Conservation (phyloP, 2,888 invertebrate species). For the Thalpophila matura region DNA sequence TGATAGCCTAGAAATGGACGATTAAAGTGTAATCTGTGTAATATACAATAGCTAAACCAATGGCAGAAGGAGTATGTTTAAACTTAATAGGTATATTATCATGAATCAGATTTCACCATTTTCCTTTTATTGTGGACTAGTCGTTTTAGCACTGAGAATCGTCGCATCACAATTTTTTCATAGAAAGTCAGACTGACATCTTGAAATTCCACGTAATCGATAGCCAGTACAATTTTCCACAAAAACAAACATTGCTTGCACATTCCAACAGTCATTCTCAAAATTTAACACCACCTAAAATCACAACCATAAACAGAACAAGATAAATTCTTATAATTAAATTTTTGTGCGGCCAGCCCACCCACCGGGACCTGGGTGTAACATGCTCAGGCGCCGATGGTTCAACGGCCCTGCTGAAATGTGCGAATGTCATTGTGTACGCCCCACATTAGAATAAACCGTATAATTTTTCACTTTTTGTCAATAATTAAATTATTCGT, state of each 20-base stretch:
- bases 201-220: too few relatives aligned
- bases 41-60: too few relatives aligned
- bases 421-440: slow-evolving; percentile 79
- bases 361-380: slow-evolving; percentile 59
- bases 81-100: background rate
- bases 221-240: background rate
- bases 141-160: too few relatives aligned
- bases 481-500: slow-evolving; percentile 34
- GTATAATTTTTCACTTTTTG: slow-evolving; percentile 63
- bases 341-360: slow-evolving; percentile 59
- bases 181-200: too few relatives aligned
- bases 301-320: slow-evolving; percentile 26
- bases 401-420: slow-evolving; percentile 78
- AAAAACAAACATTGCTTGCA: background rate
- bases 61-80: background rate
- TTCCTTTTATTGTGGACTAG: too few relatives aligned
- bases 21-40: too few relatives aligned
- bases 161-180: too few relatives aligned
- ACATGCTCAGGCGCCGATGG: slow-evolving; percentile 62
- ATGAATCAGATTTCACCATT: background rate
- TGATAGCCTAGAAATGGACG: too few relatives aligned
- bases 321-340: slow-evolving; percentile 59
- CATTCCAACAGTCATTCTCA: background rate
- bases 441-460: slow-evolving; percentile 69
- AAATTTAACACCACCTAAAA: slow-evolving; percentile 19